These are phyloP conservation scores for Prolemur simus DNA, from an alignment of 2,113 vertebrate species.

Conservation along the genomic window DNA sequence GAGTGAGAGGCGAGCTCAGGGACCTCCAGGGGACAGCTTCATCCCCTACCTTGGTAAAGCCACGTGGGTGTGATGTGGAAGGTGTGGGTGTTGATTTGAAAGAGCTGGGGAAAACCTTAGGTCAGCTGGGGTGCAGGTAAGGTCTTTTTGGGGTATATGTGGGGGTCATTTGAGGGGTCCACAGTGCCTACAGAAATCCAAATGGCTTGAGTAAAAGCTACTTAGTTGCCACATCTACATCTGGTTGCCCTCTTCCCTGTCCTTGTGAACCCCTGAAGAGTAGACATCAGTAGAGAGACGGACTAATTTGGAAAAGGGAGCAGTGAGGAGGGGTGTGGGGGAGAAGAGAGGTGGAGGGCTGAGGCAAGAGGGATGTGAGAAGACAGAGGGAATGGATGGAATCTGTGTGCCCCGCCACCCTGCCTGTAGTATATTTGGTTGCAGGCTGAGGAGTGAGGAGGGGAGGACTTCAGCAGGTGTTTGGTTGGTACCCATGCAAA, in stretches of 20 bases:
- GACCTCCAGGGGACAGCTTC: neutral
- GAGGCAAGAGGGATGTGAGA: neutral
- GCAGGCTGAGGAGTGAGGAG: neutral
- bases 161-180: neutral
- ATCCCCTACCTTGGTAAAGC: neutral
- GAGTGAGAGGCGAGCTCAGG: neutral
- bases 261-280: neutral
- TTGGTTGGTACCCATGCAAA: neutral
- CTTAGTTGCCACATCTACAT: neutral
- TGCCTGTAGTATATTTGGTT: fast-evolving
- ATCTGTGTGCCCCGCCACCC: neutral
- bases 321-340: neutral
- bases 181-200: neutral
- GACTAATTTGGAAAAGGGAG: neutral
- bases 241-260: neutral
- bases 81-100: neutral
- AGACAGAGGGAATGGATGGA: neutral
- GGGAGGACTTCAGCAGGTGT: neutral
- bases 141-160: neutral
- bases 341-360: too few relatives aligned
- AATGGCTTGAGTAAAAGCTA: neutral
- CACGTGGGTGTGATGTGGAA: neutral
- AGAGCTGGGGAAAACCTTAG: neutral
- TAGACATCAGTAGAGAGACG: neutral
- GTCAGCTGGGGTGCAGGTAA: neutral